These are phyloP conservation scores for Apteryx owenii DNA, from an alignment of 2,113 vertebrate genomes.

Conservation along the genomic window DNA sequence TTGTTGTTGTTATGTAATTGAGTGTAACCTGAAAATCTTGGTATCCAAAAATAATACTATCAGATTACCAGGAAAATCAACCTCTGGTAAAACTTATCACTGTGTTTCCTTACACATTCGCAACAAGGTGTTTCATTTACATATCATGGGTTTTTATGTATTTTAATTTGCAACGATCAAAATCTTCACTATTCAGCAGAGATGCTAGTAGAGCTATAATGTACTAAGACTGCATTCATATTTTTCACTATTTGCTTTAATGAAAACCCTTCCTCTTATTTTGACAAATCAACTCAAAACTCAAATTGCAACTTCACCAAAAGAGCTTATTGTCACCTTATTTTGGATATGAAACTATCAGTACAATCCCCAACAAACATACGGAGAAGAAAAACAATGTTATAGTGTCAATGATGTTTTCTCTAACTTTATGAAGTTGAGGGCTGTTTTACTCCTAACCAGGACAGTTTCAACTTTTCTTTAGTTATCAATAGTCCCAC, in stretches of 20 bases:
- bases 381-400: rapidly evolving
- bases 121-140: not conserved
- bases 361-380: rapidly evolving
- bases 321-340: not conserved
- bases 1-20: not conserved
- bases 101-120: not conserved
- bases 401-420: not conserved
- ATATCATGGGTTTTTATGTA: not conserved
- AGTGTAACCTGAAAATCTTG: not conserved
- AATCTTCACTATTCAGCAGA: not conserved
- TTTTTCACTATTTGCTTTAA: not conserved
- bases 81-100: rapidly evolving
- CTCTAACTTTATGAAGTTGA: not conserved
- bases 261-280: not conserved
- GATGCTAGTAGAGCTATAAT: not conserved
- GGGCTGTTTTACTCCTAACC: not conserved
- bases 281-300: not conserved
- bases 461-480: not conserved
- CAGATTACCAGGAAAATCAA: not conserved
- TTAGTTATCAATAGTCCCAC: not conserved
- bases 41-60: rapidly evolving
- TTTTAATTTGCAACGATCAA: not conserved
- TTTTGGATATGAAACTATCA: not conserved
- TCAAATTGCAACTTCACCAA: not conserved
- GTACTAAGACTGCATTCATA: not conserved